Base-by-base conservation (phyloP, 2,113 vertebrate species). In the Marmota monax region DNA sequence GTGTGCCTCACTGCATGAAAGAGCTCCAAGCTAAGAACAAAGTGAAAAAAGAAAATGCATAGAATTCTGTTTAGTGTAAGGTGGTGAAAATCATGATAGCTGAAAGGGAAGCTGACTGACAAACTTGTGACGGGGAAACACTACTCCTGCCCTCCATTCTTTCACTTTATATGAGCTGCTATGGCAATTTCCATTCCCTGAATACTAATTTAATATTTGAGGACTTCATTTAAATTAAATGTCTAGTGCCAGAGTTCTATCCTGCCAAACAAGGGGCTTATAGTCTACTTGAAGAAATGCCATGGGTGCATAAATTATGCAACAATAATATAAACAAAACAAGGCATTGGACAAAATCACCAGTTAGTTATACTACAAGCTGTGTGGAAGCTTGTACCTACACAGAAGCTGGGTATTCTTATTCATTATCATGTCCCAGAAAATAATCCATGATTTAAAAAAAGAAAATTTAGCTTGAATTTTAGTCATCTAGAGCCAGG, bases 131-230 rank as follows among this genome's bases (percentile, higher is more conserved):
- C 17, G 39, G 5, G 53, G 69, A 86, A 97, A 51, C 20, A n/a
- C 14, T 42, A 78, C 32, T 39, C 20, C 70, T 83, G 5, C 18
- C 11, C 58, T 63, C 29, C 10, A 58, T 27, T 63, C 42, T 61
- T 94, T 76, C 9, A 58, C 2, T 91, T 94, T 63, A 69, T 84
- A 61, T 32, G 88, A 42, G 56, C 12, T 88, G 48, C 37, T 65
- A 94, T 27, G n/a, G 86, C n/a, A 79, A 53, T 72, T 89, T 76
- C 12, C 58, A 72, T 86, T 83, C 32, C 67, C 83, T 96, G 10
- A 58, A 93, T 94, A 3, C 73, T 90, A 88, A 89, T 22, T 96
- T 94, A 88, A 72, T 79, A 89, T 91, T 74, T 37, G 76, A 91
- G 32, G 56, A 42, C 53, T 92, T 88, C 63, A 86, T 87, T 96